Evolutionary conservation across 1,140 invertebrate species (phyloP).

Genomic region (Cotesia vestalis): DNA sequence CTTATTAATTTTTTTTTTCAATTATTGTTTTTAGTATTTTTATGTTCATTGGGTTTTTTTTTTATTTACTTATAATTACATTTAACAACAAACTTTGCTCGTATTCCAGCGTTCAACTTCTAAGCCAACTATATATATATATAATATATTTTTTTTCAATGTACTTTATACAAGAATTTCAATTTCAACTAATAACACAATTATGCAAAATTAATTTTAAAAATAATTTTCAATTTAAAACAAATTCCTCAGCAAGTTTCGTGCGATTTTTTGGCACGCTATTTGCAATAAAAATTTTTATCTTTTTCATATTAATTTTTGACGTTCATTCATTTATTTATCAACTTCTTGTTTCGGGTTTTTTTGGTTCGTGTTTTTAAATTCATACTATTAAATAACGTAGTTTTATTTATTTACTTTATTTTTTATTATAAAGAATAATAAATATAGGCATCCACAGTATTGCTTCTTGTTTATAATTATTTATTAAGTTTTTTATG

Average conservation of each 20-base stretch:
- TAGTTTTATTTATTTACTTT: conserved; percentile 29
- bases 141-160: conserved; percentile 26
- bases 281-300: conserved; percentile 6
- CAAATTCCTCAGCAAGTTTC: conserved; percentile 50
- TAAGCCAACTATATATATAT: conserved; percentile 1
- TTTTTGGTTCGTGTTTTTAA: conserved; percentile 32
- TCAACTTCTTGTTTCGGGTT: background rate
- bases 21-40: conserved; percentile 19
- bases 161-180: too few species aligned
- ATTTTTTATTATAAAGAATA: conserved; percentile 45
- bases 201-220: background rate
- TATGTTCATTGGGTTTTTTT: conserved; percentile 20
- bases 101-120: conserved; percentile 25
- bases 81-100: conserved; percentile 27
- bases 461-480: conserved; percentile 62
- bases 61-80: conserved; percentile 26
- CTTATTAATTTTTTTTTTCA: conserved; percentile 24
- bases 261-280: conserved; percentile 50
- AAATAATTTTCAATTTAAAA: background rate
- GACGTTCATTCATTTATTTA: background rate
- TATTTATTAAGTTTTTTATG: background rate
- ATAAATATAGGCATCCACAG: conserved; percentile 58
- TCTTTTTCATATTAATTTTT: background rate
- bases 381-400: background rate
- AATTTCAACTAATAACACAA: too few species aligned